Evolutionary conservation across 2,888 invertebrate genomes (phyloP), one percentile per base, ranked within the genome.

Genomic region (Augiades crinisus): DNA sequence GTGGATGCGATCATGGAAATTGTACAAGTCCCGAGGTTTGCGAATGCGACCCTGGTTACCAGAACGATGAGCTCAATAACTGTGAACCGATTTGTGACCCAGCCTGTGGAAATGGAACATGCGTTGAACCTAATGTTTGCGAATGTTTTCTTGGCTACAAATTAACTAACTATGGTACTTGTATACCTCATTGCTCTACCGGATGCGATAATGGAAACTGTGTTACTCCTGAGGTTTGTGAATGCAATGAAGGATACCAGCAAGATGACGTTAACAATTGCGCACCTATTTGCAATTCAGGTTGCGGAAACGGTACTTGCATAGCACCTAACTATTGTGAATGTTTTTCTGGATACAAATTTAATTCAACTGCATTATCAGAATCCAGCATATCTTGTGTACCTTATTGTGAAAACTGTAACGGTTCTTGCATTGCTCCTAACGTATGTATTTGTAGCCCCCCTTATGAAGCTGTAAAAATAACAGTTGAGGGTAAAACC

Each of bases 291-390:
- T 92, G 92, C 56, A 54, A 66, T 1, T 68, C 78, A 5, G 73
- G 76, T 7, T 91, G 91, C 43, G 67, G 75, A 0, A 90, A 92
- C 61, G 90, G 90, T 5, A 59, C 52, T 1, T 92, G 92, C 59
- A 64, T 80, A 0, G 78, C 78, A 0, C 90, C 91, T 1, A 77
- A 89, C 44, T 70, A 67, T 0, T 91, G 90, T 57, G 55, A 76
- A 43, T 91, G 91, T 57, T 63, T 78, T 3, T 59, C 70, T 0
- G 87, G 85, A 1, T 90, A 83, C 59, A 59, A 58, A 12, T n/a
- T 33, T 13, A 57, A 43, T 27, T 38, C n/a, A 16, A 22, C 4
- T 0, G 12, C 1, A 10, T 16, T 4, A 7, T 8, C 12, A 12
- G 12, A 7, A 5, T 5, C 13, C 6, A 37, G 10, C 0, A 24